Evolutionary conservation across 2,888 invertebrate species (phyloP), one percentile per base, ranked within the genome.

Genomic region (Steinernema hermaphroditum): DNA sequence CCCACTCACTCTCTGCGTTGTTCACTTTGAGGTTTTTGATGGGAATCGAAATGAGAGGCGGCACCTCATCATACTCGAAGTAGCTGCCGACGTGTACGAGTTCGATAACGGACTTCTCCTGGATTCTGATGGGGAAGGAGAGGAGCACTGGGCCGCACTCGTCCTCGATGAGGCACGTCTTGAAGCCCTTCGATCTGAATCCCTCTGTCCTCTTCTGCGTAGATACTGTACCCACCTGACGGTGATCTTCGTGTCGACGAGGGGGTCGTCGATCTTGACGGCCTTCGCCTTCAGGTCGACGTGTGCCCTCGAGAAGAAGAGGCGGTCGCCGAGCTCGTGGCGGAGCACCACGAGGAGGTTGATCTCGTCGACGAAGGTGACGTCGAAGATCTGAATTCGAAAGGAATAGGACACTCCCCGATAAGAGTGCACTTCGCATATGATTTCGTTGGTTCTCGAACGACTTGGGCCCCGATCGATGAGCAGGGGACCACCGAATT

Each of bases 341-440:
- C 62, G 22, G 14, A 62, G 34, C 32, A 62, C 62, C 12, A 62
- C 29, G 62, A 62, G 62, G 1, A 62, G 34, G n/a, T 62, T 62
- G 62, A 62, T 62, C 32, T 62, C 62, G 62, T 62, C 62, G 62
- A 62, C n/a, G 62, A 62, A 62, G 62, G 32, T 2, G 8, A 62
- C 2, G 34, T 62, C 62, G 62, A 62, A 62, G 34, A 62, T 62
- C 62, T 62, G 32, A 62, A 62, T 49, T 49, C 9, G 49, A 6
- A 49, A 19, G 49, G 9, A 19, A 54, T 54, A 4, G 27, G 12
- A 27, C 54, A 22, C 43, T n/a, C n/a, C n/a, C 6, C 12, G 37
- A 37, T 37, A 37, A 37, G 12, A 37, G 37, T 37, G 37, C 37
- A 37, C n/a, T n/a, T n/a, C n/a, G n/a, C n/a, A n/a, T n/a, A n/a